A percentile compares a stretch with the other conserved stretches of the same genome.
Evolutionary conservation across 2,113 vertebrate species (phyloP).

Genomic region (Sakesphorus luctuosus): DNA sequence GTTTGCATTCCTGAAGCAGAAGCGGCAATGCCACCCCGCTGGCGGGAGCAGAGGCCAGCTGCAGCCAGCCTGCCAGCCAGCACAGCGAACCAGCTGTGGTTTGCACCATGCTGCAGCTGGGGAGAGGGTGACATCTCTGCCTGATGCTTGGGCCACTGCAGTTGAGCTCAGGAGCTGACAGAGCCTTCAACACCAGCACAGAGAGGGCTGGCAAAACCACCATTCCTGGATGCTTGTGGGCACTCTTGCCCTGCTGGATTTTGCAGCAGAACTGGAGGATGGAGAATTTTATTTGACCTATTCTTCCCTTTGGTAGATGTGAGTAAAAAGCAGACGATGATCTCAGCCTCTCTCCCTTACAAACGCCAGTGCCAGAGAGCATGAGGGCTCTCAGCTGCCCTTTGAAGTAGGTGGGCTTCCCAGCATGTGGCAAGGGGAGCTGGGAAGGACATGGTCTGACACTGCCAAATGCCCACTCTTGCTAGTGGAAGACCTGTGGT

Average conservation of each 20-base stretch:
- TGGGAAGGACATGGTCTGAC: background rate
- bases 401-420: background rate
- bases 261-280: background rate
- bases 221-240: rapidly evolving
- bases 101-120: background rate
- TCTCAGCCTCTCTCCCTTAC: background rate
- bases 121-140: background rate
- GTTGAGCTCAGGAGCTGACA: background rate
- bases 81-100: background rate
- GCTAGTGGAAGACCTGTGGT: background rate
- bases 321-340: background rate
- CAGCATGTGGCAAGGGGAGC: background rate
- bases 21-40: slow-evolving; percentile 10
- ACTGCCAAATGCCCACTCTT: background rate
- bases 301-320: background rate
- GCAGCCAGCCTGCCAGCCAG: background rate
- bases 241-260: background rate
- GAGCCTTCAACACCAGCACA: background rate
- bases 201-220: background rate
- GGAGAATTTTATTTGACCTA: background rate
- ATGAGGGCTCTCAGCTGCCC: background rate
- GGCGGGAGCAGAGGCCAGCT: background rate
- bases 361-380: background rate
- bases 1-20: slow-evolving; percentile 53
- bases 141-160: background rate